These are phyloP conservation scores for Avahi laniger DNA, from an alignment of 2,797 vertebrate genomes.

Conservation along the genomic window DNA sequence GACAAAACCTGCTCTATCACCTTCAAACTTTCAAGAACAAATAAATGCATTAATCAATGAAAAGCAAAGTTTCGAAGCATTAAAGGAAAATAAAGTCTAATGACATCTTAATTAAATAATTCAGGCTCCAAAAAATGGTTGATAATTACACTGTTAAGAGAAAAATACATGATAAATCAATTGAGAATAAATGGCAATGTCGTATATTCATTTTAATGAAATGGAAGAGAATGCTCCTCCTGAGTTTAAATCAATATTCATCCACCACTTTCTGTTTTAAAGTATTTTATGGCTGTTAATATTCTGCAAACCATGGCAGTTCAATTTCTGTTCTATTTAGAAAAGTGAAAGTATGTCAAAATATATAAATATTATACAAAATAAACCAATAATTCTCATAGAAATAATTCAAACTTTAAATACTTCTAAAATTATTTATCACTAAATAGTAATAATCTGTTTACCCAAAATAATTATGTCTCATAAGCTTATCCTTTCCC, in stretches of 20 bases:
- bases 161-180: not conserved
- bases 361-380: not conserved
- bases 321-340: not conserved
- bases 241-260: not conserved
- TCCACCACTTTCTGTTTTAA: not conserved
- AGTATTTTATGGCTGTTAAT: not conserved
- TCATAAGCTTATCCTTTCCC: not conserved
- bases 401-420: not conserved
- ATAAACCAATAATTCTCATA: not conserved
- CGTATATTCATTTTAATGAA: not conserved
- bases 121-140: not conserved
- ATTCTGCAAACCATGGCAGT: not conserved
- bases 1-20: not conserved
- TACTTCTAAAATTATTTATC: not conserved
- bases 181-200: not conserved
- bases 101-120: not conserved
- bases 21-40: not conserved
- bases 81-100: not conserved
- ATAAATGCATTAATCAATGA: not conserved
- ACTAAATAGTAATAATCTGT: not conserved
- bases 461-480: not conserved
- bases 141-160: not conserved
- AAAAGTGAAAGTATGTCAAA: not conserved
- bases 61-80: slow-evolving; percentile 4
- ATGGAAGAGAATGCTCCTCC: not conserved